These are phyloP conservation scores for Campoplex capitator DNA, from an alignment of 2,888 invertebrate genomes.

Conservation along the genomic window DNA sequence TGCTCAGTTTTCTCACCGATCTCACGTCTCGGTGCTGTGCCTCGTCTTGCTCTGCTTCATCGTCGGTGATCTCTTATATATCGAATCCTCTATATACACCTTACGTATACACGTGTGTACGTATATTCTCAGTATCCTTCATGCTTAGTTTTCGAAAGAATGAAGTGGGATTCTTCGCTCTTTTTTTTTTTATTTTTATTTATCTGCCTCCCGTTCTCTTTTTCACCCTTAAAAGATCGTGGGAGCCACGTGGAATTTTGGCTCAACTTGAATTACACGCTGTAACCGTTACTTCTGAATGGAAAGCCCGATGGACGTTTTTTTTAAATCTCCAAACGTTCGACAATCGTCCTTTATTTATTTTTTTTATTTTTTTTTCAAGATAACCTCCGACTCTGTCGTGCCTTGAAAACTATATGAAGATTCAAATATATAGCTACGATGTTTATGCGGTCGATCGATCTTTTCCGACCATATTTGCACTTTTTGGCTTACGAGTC, in stretches of 20 bases:
- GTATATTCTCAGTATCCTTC: conserved; percentile 40
- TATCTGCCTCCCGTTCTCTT: not conserved
- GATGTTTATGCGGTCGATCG: not conserved
- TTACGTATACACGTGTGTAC: conserved; percentile 15
- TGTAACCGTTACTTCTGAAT: not conserved
- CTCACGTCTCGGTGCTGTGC: conserved; percentile 63
- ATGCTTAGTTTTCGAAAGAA: conserved; percentile 43
- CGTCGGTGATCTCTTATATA: conserved; percentile 50
- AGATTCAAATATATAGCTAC: not conserved
- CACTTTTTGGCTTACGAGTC: too few species aligned
- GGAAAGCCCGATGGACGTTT: not conserved
- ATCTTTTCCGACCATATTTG: not conserved
- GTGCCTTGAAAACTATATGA: not conserved
- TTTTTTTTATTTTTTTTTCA: not conserved
- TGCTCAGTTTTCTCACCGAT: conserved; percentile 67
- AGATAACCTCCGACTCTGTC: not conserved
- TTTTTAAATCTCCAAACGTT: not conserved
- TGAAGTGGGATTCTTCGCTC: conserved; percentile 47
- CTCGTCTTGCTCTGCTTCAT: conserved; percentile 65
- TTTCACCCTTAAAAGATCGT: conserved; percentile 38
- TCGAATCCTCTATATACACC: conserved; percentile 25
- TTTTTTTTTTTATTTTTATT: not conserved
- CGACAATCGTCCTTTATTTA: not conserved
- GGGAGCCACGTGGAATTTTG: conserved; percentile 33
- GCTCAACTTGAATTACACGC: conserved; percentile 9